A percentile compares a stretch with the other conserved stretches of the same genome.
Conservation (phyloP, 2,888 invertebrate species). For the Argynnis bischoffii region DNA sequence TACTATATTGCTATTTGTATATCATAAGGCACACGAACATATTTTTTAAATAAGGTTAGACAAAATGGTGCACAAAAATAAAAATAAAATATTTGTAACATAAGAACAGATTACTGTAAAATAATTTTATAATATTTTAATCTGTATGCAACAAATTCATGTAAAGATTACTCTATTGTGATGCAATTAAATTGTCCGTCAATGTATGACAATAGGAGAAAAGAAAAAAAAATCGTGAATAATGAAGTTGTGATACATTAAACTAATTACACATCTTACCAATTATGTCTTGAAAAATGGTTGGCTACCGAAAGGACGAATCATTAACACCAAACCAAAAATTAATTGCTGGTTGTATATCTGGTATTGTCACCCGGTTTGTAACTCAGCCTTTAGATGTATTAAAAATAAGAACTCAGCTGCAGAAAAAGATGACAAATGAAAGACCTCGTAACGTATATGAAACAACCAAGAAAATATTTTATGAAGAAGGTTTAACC, state of each 20-base stretch:
- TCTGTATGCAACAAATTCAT: slow-evolving; percentile 1
- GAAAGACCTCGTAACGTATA: slow-evolving; percentile 55
- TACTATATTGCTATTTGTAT: not conserved
- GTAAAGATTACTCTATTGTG: slow-evolving; percentile 5
- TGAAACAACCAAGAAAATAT: slow-evolving; percentile 87
- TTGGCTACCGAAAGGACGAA: slow-evolving; percentile 62
- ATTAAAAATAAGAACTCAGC: slow-evolving; percentile 95
- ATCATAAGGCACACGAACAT: not conserved
- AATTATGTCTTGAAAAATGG: slow-evolving; percentile 50
- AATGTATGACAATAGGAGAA: slow-evolving; percentile 4
- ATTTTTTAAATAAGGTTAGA: not conserved
- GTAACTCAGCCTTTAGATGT: slow-evolving; percentile 93
- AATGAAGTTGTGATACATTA: slow-evolving; percentile 14
- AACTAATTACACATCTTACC: slow-evolving; percentile 15
- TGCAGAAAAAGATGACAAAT: slow-evolving; percentile 85
- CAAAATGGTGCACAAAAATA: too few species aligned
- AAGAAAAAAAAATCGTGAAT: slow-evolving; percentile 15
- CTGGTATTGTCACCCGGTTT: slow-evolving; percentile 59
- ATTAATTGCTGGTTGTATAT: slow-evolving; percentile 59
- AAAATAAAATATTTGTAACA: too few species aligned
- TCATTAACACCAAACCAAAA: slow-evolving; percentile 58
- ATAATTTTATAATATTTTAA: not conserved
- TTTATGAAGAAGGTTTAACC: slow-evolving; percentile 89
- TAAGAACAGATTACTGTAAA: not conserved
- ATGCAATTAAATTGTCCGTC: slow-evolving; percentile 10